These are phyloP conservation scores for Fistularia tabacaria DNA, from an alignment of 2,797 vertebrate genomes.

Conservation along the genomic window DNA sequence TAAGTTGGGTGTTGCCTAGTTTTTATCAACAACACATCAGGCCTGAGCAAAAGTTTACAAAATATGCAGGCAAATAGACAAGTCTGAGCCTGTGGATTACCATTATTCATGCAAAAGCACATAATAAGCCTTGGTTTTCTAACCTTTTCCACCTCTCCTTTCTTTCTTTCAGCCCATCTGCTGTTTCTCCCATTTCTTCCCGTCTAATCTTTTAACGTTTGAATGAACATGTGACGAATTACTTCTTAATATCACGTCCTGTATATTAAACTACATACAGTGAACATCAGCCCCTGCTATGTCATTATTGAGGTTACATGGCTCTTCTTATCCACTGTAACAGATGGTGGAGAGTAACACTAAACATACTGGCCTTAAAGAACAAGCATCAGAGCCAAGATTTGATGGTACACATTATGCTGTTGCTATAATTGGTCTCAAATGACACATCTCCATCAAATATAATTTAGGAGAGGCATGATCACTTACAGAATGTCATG, in stretches of 20 bases:
- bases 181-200: no score
- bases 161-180: no score
- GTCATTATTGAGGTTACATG: constrained; percentile 18
- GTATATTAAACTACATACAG: no score
- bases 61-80: constrained; percentile 48
- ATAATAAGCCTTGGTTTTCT: no score
- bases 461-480: constrained; percentile 1
- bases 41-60: constrained; percentile 13
- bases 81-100: constrained; percentile 53
- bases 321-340: constrained; percentile 5
- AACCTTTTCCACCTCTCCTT: no score
- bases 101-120: not conserved
- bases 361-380: constrained; percentile 29
- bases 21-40: constrained; percentile 14
- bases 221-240: no score
- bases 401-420: constrained; percentile 23
- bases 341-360: constrained; percentile 37
- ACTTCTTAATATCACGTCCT: no score
- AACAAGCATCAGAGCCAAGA: constrained; percentile 33
- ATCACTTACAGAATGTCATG: constrained; percentile 15
- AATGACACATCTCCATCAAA: constrained; percentile 24
- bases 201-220: no score
- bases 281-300: constrained; percentile 8
- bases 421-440: constrained; percentile 17
- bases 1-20: constrained; percentile 13